phyloP scores from a whole-genome alignment of 1,140 invertebrate species.

The Hypsibius dujardini region DNA sequence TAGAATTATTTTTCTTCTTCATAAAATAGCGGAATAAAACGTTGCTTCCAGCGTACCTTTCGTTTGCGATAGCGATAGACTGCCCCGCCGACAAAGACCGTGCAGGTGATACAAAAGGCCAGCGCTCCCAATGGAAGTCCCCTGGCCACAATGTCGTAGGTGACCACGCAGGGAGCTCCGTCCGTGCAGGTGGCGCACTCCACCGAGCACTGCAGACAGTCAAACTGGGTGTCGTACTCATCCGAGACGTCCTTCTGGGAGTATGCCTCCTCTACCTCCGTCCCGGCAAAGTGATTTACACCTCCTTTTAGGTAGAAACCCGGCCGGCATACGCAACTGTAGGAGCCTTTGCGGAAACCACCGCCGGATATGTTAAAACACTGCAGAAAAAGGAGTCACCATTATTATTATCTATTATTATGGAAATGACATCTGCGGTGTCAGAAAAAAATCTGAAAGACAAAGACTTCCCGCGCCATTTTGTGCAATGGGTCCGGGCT shows the following conservation, averaged over 20 bases:
- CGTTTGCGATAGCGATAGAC: constrained; percentile 40
- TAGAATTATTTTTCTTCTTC: too few species aligned
- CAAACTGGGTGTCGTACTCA: constrained; percentile 27
- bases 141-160: constrained; percentile 42
- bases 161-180: constrained; percentile 38
- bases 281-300: constrained; percentile 28
- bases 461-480: too few species aligned
- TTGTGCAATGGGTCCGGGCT: too few species aligned
- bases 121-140: constrained; percentile 49
- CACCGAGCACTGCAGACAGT: constrained; percentile 41
- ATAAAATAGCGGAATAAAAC: too few species aligned
- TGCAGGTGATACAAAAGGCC: constrained; percentile 50
- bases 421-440: too few species aligned
- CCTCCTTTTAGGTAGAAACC: constrained; percentile 29
- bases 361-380: constrained; percentile 26
- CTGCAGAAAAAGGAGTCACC: constrained; percentile 27
- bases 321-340: constrained; percentile 28
- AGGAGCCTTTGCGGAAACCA: constrained; percentile 27
- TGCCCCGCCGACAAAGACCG: constrained; percentile 47
- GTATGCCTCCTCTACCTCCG: constrained; percentile 28
- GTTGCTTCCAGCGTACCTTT: too few species aligned
- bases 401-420: too few species aligned
- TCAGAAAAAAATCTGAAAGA: too few species aligned
- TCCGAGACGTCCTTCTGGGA: too few species aligned
- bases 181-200: constrained; percentile 39